Percentiles rank a stretch among this genome's conserved stretches.
Evolutionary conservation across 2,888 invertebrate genomes (phyloP).

Genomic region (Theodoxus fluviatilis): DNA sequence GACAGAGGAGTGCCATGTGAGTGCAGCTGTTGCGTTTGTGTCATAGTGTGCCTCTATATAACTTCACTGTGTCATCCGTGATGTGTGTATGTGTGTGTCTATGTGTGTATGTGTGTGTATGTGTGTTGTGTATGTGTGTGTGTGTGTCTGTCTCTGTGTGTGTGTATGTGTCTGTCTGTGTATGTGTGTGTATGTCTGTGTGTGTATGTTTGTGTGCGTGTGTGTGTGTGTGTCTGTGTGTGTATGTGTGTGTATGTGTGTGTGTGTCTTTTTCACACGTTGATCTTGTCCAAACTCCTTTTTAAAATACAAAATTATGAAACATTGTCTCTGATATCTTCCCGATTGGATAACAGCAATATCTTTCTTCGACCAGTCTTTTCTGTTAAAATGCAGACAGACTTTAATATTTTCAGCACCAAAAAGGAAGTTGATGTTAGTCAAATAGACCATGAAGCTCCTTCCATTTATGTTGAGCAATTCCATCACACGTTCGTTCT

Average conservation of each 20-base stretch:
- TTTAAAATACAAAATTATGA: no score
- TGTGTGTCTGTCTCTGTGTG: neutral
- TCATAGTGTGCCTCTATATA: neutral
- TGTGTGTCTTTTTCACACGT: neutral
- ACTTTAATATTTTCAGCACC: no score
- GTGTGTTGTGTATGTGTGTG: neutral
- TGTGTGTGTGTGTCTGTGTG: neutral
- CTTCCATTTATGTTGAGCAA: no score
- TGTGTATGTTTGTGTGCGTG: conserved; percentile 10
- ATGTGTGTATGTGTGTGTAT: neutral
- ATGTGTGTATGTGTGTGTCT: neutral
- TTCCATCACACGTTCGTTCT: no score
- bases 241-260: neutral
- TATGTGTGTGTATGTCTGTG: neutral
- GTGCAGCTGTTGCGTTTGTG: neutral
- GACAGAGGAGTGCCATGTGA: conserved; percentile 40
- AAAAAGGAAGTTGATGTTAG: no score
- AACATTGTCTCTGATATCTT: no score
- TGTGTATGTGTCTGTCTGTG: conserved; percentile 22
- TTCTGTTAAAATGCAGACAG: no score
- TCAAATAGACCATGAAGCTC: no score
- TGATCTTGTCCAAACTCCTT: no score
- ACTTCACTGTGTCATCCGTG: neutral
- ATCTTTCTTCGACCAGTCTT: no score
- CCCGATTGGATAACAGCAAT: no score